These are phyloP conservation scores for Cerastis leucographa DNA, from an alignment of 2,888 invertebrate genomes.

Conservation along the genomic window DNA sequence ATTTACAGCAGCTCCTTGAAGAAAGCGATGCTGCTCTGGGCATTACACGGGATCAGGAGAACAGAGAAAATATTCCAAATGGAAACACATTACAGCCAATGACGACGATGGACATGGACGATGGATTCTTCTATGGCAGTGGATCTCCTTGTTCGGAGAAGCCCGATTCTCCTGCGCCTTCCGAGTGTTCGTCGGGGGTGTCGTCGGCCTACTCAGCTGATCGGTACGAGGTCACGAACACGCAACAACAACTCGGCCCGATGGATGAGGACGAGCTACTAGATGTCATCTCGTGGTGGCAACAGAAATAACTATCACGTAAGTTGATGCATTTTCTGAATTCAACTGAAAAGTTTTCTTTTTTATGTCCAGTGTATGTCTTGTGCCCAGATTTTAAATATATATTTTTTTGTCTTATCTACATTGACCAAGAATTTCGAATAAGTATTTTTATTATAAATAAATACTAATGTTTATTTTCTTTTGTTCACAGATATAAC, in stretches of 20 bases:
- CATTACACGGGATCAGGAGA: constrained; percentile 85
- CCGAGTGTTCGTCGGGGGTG: constrained; percentile 92
- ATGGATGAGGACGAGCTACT: constrained; percentile 97
- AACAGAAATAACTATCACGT: constrained; percentile 91
- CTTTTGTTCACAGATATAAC: constrained; percentile 81
- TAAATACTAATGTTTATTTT: constrained; percentile 60
- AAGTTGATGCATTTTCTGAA: constrained; percentile 69
- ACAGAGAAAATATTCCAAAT: constrained; percentile 87
- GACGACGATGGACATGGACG: constrained; percentile 87
- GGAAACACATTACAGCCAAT: constrained; percentile 82
- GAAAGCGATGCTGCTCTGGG: constrained; percentile 92
- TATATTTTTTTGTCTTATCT: neutral
- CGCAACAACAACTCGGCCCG: constrained; percentile 91
- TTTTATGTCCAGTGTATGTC: no score
- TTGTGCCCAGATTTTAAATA: neutral
- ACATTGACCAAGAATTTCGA: no score
- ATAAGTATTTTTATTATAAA: neutral
- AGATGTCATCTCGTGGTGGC: constrained; percentile 96
- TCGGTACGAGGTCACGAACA: constrained; percentile 83
- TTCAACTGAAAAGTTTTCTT: neutral
- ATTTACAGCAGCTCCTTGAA: constrained; percentile 94
- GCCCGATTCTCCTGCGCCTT: constrained; percentile 94
- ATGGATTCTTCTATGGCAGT: constrained; percentile 88
- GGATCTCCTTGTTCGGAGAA: constrained; percentile 92
- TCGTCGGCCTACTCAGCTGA: constrained; percentile 88